Base-by-base conservation (phyloP, 37 sponge, comb jelly and placozoan genomes). In the Halichondria panicea region DNA sequence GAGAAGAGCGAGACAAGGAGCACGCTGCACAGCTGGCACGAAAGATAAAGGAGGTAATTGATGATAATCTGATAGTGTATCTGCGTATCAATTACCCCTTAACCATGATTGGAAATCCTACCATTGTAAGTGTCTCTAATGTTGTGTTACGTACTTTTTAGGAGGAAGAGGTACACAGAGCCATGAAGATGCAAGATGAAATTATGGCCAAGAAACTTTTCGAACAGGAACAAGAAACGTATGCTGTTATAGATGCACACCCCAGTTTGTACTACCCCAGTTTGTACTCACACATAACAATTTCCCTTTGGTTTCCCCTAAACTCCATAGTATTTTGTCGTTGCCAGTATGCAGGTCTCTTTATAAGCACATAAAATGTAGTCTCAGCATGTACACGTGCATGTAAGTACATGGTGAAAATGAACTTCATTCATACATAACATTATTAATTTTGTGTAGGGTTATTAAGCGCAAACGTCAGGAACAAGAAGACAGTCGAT, bases 141-240 rank as follows among this genome's bases (percentile, higher is more conserved):
- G 25, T 22, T 24, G 7, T 7, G 7, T 59, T 8, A 8, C 61
- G 21, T 8, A 28, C 31, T 64, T 25, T 31, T 25, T 38, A 75
- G 72, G 81, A 81, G 43, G 81, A 81, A 43, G 81, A 81, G 43
- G 72, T 81, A 40, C 52, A 72, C 38, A 33, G 28, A 63, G 81
- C 81, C 19, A 1, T 81, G 50, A 71, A 56, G 25, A 79, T 79
- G 76, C 80, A 86, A 59, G 87, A 86, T 80, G 75, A 69, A n/a
- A 39, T 59, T 5, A 61, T 79, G 68, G 87, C 81, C 9, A 66
- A 67, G 76, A 43, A 67, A 43, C 55, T 78, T 43, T 52, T 66
- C 24, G 31, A 59, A 9, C n/a, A 56, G 41, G 84, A 83, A 42
- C 57, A 42, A 57, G 41, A 74, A 74, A 24, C 41, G 58, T 43